Evolutionary conservation across 2,797 vertebrate species (phyloP).

Genomic region (Spea hammondii): DNA sequence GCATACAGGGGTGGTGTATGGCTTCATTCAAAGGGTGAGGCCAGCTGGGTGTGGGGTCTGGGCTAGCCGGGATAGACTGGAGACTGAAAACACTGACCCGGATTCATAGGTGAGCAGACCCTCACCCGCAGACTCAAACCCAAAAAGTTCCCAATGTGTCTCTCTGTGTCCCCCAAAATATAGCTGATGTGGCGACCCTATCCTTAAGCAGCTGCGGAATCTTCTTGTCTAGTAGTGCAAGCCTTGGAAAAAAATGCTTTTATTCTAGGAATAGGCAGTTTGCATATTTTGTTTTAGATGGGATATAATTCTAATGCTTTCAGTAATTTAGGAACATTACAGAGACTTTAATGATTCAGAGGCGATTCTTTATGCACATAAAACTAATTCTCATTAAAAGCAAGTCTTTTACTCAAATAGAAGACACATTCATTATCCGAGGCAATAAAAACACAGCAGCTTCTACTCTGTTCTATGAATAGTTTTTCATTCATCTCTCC

Average conservation of each 20-base stretch:
- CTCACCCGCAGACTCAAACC: no score
- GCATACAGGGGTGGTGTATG: no score
- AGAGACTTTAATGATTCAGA: neutral
- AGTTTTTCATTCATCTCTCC: neutral
- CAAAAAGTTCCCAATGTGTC: no score
- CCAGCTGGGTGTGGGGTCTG: no score
- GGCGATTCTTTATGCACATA: neutral
- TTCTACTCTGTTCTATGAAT: neutral
- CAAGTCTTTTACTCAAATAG: neutral
- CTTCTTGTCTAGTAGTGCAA: no score
- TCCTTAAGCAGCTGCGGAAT: no score
- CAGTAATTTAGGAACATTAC: neutral
- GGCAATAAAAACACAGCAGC: neutral
- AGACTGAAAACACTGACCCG: no score
- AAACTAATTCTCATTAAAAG: neutral
- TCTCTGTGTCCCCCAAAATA: no score
- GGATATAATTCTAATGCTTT: neutral
- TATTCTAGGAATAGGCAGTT: neutral
- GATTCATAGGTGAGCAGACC: no score
- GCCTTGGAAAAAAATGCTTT: neutral
- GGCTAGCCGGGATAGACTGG: no score
- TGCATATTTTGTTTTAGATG: neutral
- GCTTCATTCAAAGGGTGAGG: no score
- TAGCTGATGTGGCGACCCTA: no score
- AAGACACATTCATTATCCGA: neutral